Evolutionary conservation across 2,888 invertebrate species (phyloP).

Genomic region (Leptinotarsa tumamoca): DNA sequence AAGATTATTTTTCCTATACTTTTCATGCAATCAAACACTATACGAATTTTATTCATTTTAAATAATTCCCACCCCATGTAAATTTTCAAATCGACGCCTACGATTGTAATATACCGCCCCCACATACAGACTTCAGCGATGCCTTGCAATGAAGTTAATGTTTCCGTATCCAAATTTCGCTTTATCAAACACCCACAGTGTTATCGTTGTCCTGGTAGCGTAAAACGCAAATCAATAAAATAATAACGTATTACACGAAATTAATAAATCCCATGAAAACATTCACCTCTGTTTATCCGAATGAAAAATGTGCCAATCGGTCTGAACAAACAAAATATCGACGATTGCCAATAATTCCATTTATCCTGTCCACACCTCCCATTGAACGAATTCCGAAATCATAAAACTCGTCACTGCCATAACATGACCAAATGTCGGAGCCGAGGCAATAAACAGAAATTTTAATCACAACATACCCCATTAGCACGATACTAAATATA

Average conservation of each 20-base stretch:
- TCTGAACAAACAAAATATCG: conserved; percentile 65
- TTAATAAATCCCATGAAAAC: conserved; percentile 56
- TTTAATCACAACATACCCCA: conserved; percentile 67
- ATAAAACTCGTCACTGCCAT: conserved; percentile 62
- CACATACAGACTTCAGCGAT: not conserved
- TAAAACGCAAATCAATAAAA: conserved; percentile 15
- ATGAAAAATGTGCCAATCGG: conserved; percentile 64
- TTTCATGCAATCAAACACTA: no score
- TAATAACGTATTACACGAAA: conserved; percentile 41
- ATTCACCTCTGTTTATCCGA: conserved; percentile 60
- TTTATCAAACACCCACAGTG: conserved; percentile 13
- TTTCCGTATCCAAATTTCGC: not conserved
- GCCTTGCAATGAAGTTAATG: not conserved
- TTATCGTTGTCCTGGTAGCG: not conserved
- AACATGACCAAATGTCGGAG: conserved; percentile 59
- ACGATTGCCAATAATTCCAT: conserved; percentile 66
- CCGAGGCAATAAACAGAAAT: conserved; percentile 65
- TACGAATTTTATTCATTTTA: no score
- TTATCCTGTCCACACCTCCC: conserved; percentile 63
- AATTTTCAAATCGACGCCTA: no score
- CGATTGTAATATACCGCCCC: not conserved
- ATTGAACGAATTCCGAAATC: conserved; percentile 50
- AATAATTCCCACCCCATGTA: no score
- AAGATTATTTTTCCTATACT: no score
- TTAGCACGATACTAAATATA: conserved; percentile 67